Base-by-base conservation (phyloP, 2,888 invertebrate genomes). In the Proisotoma minuta region DNA sequence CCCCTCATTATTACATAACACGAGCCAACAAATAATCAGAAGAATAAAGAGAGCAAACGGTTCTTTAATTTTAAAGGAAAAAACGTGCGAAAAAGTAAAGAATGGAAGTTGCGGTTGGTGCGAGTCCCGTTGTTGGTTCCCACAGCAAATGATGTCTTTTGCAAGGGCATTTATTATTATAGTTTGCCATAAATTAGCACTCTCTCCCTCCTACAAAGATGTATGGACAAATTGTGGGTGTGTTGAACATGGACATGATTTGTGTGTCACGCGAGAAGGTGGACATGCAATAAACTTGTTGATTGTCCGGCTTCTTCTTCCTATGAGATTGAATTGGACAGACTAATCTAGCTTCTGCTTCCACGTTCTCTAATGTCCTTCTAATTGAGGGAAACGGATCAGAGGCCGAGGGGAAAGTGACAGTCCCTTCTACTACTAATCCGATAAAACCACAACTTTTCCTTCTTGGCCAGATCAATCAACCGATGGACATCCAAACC, bases 301-400 rank as follows among this genome's bases (percentile, higher is more conserved):
- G 51, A 51, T 51, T 51, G 51, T 51, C 51, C 51, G 28, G 24
- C 28, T 27, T n/a, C 27, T 51, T 51, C 43, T 20, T 43, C 43
- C 43, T 43, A 43, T 8, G 12, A 29, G 39, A 34, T 51, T 27
- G 51, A 26, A 34, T 28, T 20, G 15, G 53, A 54, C 53, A 54
- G 29, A 20, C 28, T 54, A 29, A 39, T 39, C 34, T 54, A 22
- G 27, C 18, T 8, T 39, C 27, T n/a, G n/a, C n/a, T n/a, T n/a
- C n/a, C n/a, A n/a, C n/a, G n/a, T n/a, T n/a, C 39, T 27, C 27
- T 27, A 27, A 27, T 51, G 28, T 15, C n/a, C 28, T 3, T 26
- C 39, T 54, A 54, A 54, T 54, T 54, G 53, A 54, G 28, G 39
- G 22, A 54, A 54, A 54, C 53, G 53, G 53, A 54, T 54, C 27